A percentile compares a stretch with the other conserved stretches of the same genome.
Conservation (phyloP, 2,797 vertebrate genomes). For the Apogon hyalosoma region DNA sequence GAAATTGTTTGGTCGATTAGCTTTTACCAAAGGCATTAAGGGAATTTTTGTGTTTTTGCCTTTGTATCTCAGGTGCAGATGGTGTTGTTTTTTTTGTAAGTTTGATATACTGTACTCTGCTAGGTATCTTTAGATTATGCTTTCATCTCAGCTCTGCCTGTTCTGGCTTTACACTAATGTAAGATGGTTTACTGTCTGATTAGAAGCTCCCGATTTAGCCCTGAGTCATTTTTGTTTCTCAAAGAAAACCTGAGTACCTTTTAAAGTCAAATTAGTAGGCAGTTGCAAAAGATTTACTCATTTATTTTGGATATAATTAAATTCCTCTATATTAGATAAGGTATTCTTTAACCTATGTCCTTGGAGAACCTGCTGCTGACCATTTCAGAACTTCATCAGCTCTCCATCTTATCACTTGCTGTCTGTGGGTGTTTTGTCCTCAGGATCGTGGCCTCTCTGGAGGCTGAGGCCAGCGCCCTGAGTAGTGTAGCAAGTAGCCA, state of each 20-base stretch:
- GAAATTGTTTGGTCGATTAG: background rate
- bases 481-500: slow-evolving; percentile 96
- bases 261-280: slow-evolving; percentile 8
- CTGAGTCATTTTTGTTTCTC: slow-evolving; percentile 4
- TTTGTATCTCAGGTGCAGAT: background rate
- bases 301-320: too few species aligned
- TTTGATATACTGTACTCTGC: background rate
- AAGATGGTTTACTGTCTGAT: slow-evolving; percentile 2
- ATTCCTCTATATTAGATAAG: too few species aligned
- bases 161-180: slow-evolving; percentile 23
- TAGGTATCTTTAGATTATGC: background rate
- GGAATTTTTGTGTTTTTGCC: background rate
- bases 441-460: slow-evolving; percentile 91
- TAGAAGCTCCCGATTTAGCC: slow-evolving; percentile 15
- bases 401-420: too few species aligned
- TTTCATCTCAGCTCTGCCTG: background rate
- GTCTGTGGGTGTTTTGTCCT: background rate
- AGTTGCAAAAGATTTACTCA: background rate
- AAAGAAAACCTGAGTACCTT: slow-evolving; percentile 13
- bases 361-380: too few species aligned
- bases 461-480: slow-evolving; percentile 92
- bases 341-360: too few species aligned
- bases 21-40: background rate
- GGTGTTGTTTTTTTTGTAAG: background rate
- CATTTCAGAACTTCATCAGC: too few species aligned